Evolutionary conservation across 2,113 vertebrate genomes (phyloP), one percentile per base, ranked within the genome.

Genomic region (Rhinolophus sinicus): DNA sequence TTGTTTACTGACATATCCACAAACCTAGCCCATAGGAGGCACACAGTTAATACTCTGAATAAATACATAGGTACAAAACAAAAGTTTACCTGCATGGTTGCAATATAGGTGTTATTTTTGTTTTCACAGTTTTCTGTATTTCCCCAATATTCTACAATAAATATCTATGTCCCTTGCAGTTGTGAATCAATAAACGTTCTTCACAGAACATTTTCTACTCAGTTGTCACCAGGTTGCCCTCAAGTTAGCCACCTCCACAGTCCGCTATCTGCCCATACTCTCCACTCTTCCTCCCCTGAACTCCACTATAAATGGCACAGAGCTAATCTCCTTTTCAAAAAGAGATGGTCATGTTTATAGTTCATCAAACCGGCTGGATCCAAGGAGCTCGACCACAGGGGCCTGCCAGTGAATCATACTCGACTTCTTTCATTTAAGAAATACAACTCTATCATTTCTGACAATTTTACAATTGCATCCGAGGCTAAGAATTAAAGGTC

Each of bases 251-350:
- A n/a, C 7, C 60, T 50, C 24, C 40, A 26, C 1, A 8, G 78
- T 40, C 13, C 50, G 40, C 11, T 10, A 40, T 6, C 30, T 35
- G 50, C 13, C 52, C 35, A 19, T 60, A 11, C 18, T 54, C 50
- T 30, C 30, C 4, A n/a, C 30, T 3, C 15, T 13, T 67, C 75
- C n/a, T 65, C 8, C 44, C 75, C 6, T 9, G 35, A 93, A 72
- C 22, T 58, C 54, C 7, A 24, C 8, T 2, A 58, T 10, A 10
- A 28, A 47, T 0, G 0, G 30, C 24, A 44, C 19, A n/a, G 9
- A 44, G 28, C 22, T 60, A 75, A 64, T 11, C 13, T 9, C 9
- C 35, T 77, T 30, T 14, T 2, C 21, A 93, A 88, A 75, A 11
- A 64, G 30, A 95, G 30, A 40, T 4, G 11, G 19, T 44, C 8